These are phyloP conservation scores for human DNA, from an alignment of 2,113 vertebrate genomes.

Conservation along the genomic window GRCh38 chr16:78822501-78823000, in stretches of 20 bases:
- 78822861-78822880: not conserved
- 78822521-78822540: conserved; percentile 10
- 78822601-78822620: not conserved
- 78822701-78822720: not conserved
- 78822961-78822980: conserved; percentile 74
- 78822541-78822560: not conserved
- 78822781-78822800: conserved; percentile 74
- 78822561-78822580: conserved; percentile 41
- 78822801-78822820: conserved; percentile 75
- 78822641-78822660: not conserved
- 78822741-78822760: conserved; percentile 72
- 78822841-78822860: conserved; percentile 78
- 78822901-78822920: conserved; percentile 67
- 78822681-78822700: not conserved
- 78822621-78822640: not conserved
- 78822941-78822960: conserved; percentile 52
- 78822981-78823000: conserved; percentile 85
- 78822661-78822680: not conserved
- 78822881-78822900: conserved; percentile 70
- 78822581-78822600: not conserved
- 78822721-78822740: conserved; percentile 67
- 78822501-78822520: too few species aligned
- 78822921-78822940: not conserved
- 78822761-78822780: conserved; percentile 62
- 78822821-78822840: conserved; percentile 77